Evolutionary conservation across 2,797 vertebrate species (phyloP), one percentile per base, ranked within the genome.

Genomic region (Glyptemys insculpta): DNA sequence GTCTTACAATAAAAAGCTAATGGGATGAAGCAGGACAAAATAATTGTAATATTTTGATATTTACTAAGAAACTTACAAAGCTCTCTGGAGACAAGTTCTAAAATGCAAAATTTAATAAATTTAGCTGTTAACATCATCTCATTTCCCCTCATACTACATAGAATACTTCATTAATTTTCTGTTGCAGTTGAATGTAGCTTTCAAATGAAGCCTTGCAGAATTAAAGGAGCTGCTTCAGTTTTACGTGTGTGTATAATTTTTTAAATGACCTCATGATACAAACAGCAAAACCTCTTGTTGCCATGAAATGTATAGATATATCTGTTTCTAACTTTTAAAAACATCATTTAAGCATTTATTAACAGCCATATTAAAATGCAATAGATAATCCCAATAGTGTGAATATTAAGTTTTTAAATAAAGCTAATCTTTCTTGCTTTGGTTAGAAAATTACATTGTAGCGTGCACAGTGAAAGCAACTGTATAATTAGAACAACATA

Each of bases 241-340:
- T 74, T 54, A 89, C 52, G 47, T 79, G 84, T 57, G 15, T n/a
- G 37, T 91, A 94, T 79, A 88, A 86, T 90, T 87, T 89, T 95
- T 83, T 92, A 11, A 86, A 87, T 72, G n/a, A 90, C 53, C 79
- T 86, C 88, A 41, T 81, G 93, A 59, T 92, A 84, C 41, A 79
- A 86, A 19, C 37, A 88, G 91, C 86, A 34, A 92, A 93, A 37
- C 79, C 86, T 91, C 91, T 91, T 94, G 2, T 84, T 93, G 85
- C 90, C 87, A 90, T 83, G 95, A 92, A 93, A 95, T 91, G 91
- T 87, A 89, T 79, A 95, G 90, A 95, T 91, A 90, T 91, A 95
- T 87, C 79, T 59, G 23, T 80, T 34, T 90, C 91, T 85, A 23
- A 87, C 79, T 81, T 94, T 93, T 80, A 81, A 44, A 83, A 83